Percentiles rank a stretch among this genome's conserved stretches.
Conservation (phyloP, 2,888 invertebrate species). For the Parnassius apollo region DNA sequence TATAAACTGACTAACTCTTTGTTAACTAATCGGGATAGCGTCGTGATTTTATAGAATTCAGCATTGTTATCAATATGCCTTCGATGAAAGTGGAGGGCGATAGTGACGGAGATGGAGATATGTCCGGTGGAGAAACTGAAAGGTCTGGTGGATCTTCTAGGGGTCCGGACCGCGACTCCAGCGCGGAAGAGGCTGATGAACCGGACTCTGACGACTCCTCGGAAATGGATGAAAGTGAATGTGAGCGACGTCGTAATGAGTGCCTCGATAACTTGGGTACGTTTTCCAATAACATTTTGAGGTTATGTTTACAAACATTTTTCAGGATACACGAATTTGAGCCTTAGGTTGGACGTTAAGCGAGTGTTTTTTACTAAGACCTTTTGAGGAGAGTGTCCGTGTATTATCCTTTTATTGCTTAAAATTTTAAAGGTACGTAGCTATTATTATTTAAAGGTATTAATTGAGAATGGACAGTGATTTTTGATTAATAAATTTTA, state of each 20-base stretch:
- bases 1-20: too few relatives aligned
- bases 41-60: background rate
- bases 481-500: too few relatives aligned
- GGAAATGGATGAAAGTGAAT: constrained; percentile 96
- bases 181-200: constrained; percentile 89
- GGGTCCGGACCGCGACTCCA: constrained; percentile 85
- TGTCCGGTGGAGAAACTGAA: constrained; percentile 86
- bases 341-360: constrained; percentile 17
- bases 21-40: background rate
- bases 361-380: too few relatives aligned
- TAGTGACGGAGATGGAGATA: constrained; percentile 82
- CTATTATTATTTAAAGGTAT: too few relatives aligned
- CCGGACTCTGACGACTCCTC: constrained; percentile 92
- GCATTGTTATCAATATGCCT: constrained; percentile 70
- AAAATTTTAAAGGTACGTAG: too few relatives aligned
- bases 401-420: too few relatives aligned
- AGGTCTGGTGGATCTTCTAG: constrained; percentile 84
- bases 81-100: constrained; percentile 86
- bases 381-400: too few relatives aligned
- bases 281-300: constrained; percentile 41
- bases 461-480: too few relatives aligned
- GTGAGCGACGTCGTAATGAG: constrained; percentile 90
- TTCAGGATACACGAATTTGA: constrained; percentile 30
- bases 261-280: constrained; percentile 90
- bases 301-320: constrained; percentile 80